These are phyloP conservation scores for Pituophis catenifer DNA, from an alignment of 2,113 vertebrate genomes.

Conservation along the genomic window DNA sequence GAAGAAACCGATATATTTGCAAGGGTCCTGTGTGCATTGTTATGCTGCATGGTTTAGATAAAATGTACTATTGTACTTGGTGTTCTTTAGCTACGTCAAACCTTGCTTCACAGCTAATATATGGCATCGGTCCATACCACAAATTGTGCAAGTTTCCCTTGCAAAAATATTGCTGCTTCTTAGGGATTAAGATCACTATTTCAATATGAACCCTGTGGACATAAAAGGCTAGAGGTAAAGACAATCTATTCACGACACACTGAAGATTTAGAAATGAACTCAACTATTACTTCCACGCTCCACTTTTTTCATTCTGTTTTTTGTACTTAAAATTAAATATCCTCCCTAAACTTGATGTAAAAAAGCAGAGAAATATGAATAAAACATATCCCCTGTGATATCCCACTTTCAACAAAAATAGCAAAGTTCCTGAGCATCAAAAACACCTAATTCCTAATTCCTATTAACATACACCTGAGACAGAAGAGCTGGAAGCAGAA, in stretches of 20 bases:
- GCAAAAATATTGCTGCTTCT: constrained; percentile 72
- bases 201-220: constrained; percentile 63
- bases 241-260: not conserved
- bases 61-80: constrained; percentile 76
- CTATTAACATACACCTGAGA: not conserved
- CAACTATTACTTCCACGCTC: not conserved
- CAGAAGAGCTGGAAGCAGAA: not conserved
- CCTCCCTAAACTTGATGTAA: not conserved
- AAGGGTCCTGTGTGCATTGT: constrained; percentile 71
- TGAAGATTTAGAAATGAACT: constrained; percentile 5
- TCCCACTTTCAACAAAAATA: not conserved
- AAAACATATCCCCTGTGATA: not conserved
- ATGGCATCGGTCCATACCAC: constrained; percentile 76
- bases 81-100: constrained; percentile 76
- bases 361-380: not conserved
- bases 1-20: constrained; percentile 64
- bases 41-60: constrained; percentile 78
- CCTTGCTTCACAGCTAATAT: constrained; percentile 62
- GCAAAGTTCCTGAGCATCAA: not conserved
- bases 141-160: constrained; percentile 72
- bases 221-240: constrained; percentile 29
- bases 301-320: not conserved
- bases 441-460: not conserved
- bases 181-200: constrained; percentile 72
- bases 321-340: not conserved